Base-by-base conservation (phyloP, 2,113 vertebrate species). In the Aphyosemion australe region DNA sequence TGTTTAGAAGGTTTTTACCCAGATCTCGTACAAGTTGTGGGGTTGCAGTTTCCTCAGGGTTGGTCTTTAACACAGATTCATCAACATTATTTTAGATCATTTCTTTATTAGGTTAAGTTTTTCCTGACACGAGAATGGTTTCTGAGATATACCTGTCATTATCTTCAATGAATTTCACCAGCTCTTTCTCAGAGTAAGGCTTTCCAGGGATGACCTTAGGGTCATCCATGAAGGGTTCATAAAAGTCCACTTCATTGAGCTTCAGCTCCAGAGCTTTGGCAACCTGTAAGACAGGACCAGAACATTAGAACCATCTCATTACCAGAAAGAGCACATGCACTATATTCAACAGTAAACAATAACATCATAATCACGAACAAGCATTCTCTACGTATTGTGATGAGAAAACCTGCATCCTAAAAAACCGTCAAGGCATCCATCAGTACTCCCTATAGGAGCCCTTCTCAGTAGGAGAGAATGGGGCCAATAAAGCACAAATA, bases 11-110 rank as follows among this genome's bases (percentile, higher is more conserved):
- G 16, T 32, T 87, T 94, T 93, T 91, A 96, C 96, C 95, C 96
- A 97, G 31, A 94, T 95, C 85, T 97, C 94, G 6, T 95, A 97
- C 94, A 96, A 94, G 81, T 94, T 96, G 79, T 96, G 90, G 19
- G 95, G 93, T 75, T 95, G 92, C 69, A 97, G 88, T 62, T 97
- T 97, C 84, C 95, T 93, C 83, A 97, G 89, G 20, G 96, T 96
- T 54, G 95, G 94, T 75, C 96, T 96, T 72, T 68, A 37, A 19
- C 18, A 74, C 41, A 78, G 18, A 78, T 34, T 13, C 65, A 37
- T 60, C 18, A 32, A 65, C 15, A 52, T 64, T 18, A 47, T 41
- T 11, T 2, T 2, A 1, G 43, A 56, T 47, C 49, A 2, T 37
- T 56, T 34, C 37, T 47, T 5, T 37, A n/a, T 18, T 51, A 32